These are phyloP conservation scores for Triops longicaudatus DNA, from an alignment of 1,140 invertebrate species.

Conservation along the genomic window DNA sequence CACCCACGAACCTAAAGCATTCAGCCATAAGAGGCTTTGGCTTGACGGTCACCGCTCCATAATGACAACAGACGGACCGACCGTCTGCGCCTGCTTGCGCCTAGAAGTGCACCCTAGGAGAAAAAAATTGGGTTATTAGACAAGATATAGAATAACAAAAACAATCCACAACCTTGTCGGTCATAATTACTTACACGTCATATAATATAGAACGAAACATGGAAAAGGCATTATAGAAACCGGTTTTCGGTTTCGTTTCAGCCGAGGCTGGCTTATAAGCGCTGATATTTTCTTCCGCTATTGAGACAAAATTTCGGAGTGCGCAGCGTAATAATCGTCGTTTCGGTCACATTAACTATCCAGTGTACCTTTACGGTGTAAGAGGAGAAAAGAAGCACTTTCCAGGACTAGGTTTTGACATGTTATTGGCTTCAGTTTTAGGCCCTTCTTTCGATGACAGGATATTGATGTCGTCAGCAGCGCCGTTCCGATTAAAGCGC, in stretches of 20 bases:
- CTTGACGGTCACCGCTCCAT: too few species aligned
- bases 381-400: background rate
- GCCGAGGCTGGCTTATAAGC: background rate
- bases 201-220: background rate
- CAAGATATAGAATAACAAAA: background rate
- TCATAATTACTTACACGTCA: background rate
- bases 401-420: slow-evolving; percentile 2
- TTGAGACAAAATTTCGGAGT: too few species aligned
- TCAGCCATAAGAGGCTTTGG: too few species aligned
- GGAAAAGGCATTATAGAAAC: background rate
- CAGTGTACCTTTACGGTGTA: background rate
- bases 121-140: background rate
- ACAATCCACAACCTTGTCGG: background rate
- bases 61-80: too few species aligned
- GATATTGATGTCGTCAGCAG: background rate
- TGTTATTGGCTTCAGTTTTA: slow-evolving; percentile 9
- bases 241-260: background rate
- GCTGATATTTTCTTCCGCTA: background rate
- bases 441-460: background rate
- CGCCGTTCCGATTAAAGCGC: background rate
- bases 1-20: too few species aligned
- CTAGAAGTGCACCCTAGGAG: background rate
- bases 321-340: background rate
- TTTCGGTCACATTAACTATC: background rate
- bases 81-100: too few species aligned